phyloP scores from a whole-genome alignment of 2,797 vertebrate species.

The Kryptolebias ocellatus region DNA sequence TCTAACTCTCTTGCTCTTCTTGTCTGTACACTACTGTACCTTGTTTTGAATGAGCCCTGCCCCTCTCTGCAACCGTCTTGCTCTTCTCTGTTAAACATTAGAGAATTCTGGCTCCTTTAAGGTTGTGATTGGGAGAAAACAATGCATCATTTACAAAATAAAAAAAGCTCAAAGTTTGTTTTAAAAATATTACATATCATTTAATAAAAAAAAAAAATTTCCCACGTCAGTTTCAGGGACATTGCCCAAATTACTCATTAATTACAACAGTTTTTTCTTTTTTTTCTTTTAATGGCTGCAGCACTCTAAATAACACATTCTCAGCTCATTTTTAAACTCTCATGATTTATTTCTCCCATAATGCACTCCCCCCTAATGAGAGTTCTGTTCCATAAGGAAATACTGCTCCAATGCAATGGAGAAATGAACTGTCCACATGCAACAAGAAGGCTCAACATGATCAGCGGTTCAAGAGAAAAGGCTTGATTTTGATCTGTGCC shows the following conservation, averaged over 20 bases:
- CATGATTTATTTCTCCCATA: slow-evolving; percentile 41
- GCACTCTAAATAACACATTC: slow-evolving; percentile 31
- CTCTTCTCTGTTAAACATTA: slow-evolving; percentile 89
- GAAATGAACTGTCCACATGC: slow-evolving; percentile 78
- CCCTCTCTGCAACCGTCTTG: slow-evolving; percentile 86
- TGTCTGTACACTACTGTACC: slow-evolving; percentile 74
- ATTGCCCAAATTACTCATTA: slow-evolving; percentile 3
- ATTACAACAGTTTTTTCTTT: slow-evolving; percentile 4
- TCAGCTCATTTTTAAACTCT: slow-evolving; percentile 12
- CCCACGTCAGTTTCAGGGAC: slow-evolving; percentile 7
- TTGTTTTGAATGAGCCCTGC: slow-evolving; percentile 87
- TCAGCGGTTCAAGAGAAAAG: slow-evolving; percentile 77
- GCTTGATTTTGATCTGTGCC: slow-evolving; percentile 62
- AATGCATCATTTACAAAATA: slow-evolving; percentile 75
- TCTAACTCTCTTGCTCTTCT: slow-evolving; percentile 56
- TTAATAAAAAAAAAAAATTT: slow-evolving; percentile 14
- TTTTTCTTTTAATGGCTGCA: slow-evolving; percentile 20
- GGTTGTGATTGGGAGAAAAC: slow-evolving; percentile 83
- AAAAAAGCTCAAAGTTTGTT: slow-evolving; percentile 35
- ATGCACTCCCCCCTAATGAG: slow-evolving; percentile 34
- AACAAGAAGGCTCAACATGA: slow-evolving; percentile 74
- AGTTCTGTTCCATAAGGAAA: slow-evolving; percentile 74
- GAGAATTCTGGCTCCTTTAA: slow-evolving; percentile 88
- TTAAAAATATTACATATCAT: slow-evolving; percentile 30
- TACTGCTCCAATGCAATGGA: slow-evolving; percentile 76